A percentile compares a stretch with the other conserved stretches of the same genome.
Conservation (phyloP, 2,888 invertebrate genomes). For the Drosophila nr. fundita region DNA sequence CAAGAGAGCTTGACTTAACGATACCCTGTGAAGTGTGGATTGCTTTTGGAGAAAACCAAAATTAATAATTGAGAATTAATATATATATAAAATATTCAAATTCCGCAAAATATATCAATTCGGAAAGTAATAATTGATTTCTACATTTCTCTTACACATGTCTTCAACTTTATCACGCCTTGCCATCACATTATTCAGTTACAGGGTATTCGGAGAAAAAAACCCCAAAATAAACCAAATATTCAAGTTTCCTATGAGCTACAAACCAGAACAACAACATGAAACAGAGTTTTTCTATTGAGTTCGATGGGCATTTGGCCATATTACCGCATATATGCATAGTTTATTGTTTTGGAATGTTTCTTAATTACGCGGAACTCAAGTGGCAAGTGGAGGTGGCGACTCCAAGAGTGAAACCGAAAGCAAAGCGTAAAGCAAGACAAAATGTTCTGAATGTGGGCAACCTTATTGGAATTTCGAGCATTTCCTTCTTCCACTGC, state of each 20-base stretch:
- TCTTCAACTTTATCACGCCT: no score
- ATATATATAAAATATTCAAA: background rate
- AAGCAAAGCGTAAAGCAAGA: conserved; percentile 20
- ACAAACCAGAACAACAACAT: conserved; percentile 38
- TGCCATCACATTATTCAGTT: background rate
- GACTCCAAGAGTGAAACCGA: conserved; percentile 8
- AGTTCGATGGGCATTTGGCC: conserved; percentile 58
- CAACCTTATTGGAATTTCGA: conserved; percentile 65
- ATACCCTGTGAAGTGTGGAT: conserved; percentile 24
- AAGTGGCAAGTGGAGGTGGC: conserved; percentile 59
- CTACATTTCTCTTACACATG: background rate
- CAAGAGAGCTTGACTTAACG: background rate
- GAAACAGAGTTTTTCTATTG: conserved; percentile 53
- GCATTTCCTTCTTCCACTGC: conserved; percentile 61
- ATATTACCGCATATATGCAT: conserved; percentile 53
- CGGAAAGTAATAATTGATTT: background rate
- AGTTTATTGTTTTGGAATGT: conserved; percentile 76
- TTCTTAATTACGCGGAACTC: conserved; percentile 79
- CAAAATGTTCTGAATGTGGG: conserved; percentile 8
- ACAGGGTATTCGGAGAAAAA: conserved; percentile 33
- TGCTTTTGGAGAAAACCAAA: background rate
- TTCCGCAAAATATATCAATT: background rate
- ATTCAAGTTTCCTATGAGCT: conserved; percentile 50
- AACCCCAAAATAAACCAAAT: conserved; percentile 41
- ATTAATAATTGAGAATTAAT: background rate